Percentiles rank a stretch among this genome's conserved stretches.
These are phyloP conservation scores for Crocuta crocuta DNA, from an alignment of 2,113 vertebrate species.

Conservation along the genomic window DNA sequence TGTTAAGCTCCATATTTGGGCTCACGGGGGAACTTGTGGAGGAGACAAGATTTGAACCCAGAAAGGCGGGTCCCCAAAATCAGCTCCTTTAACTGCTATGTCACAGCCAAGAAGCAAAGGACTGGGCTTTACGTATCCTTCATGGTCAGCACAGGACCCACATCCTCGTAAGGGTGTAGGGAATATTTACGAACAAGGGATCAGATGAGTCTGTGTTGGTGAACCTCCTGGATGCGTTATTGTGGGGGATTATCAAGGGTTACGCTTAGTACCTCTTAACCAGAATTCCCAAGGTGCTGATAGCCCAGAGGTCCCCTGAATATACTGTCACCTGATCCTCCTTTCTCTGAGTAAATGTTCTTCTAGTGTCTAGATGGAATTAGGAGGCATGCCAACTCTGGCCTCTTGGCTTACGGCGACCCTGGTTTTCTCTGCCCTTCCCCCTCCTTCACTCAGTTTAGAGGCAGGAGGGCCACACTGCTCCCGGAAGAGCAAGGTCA, in stretches of 20 bases:
- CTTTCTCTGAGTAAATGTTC: background rate
- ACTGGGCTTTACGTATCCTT: background rate
- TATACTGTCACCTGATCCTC: background rate
- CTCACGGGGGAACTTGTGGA: background rate
- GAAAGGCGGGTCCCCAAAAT: background rate
- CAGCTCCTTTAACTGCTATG: background rate
- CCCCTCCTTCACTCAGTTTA: background rate
- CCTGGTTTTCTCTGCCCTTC: too few species aligned
- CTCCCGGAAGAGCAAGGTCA: background rate
- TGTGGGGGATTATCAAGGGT: background rate
- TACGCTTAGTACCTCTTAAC: background rate
- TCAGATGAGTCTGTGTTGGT: background rate
- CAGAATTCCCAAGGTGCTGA: background rate
- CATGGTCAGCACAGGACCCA: background rate
- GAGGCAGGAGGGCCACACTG: background rate
- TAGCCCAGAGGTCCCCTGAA: background rate
- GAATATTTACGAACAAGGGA: background rate
- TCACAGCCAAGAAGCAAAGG: background rate
- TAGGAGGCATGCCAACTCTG: background rate
- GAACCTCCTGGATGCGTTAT: rapidly evolving
- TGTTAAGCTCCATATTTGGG: background rate
- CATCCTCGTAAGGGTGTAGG: too few species aligned
- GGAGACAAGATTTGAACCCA: background rate
- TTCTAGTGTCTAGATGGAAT: rapidly evolving
- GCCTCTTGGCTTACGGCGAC: background rate